These are phyloP conservation scores for Drosophila greeni DNA, from an alignment of 2,888 invertebrate species.

Conservation along the genomic window DNA sequence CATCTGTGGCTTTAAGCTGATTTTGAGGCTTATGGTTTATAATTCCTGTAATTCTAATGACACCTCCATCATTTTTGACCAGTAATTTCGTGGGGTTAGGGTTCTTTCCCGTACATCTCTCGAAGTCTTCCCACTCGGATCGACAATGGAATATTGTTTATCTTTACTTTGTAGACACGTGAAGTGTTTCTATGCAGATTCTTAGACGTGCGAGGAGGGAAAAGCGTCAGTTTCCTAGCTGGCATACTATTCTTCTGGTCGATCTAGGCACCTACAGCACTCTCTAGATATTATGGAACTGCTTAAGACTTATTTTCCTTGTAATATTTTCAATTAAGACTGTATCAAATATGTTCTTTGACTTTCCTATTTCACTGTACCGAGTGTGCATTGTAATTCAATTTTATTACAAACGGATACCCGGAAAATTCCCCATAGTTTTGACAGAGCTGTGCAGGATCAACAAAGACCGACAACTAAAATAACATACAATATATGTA, in stretches of 20 bases:
- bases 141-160: slow-evolving; percentile 13
- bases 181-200: slow-evolving; percentile 19
- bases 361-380: background rate
- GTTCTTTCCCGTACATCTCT: background rate
- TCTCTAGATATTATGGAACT: background rate
- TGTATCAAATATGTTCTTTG: background rate
- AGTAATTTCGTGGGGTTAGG: background rate
- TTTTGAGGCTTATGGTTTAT: background rate
- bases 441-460: slow-evolving; percentile 3
- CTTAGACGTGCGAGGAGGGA: background rate
- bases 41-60: background rate
- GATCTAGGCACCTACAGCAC: background rate
- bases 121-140: background rate
- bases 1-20: background rate
- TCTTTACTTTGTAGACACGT: slow-evolving; percentile 31
- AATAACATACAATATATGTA: background rate
- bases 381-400: background rate
- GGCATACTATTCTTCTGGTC: background rate
- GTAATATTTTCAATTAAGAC: background rate
- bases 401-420: background rate
- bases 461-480: background rate
- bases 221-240: background rate
- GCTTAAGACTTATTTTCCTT: background rate
- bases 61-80: background rate
- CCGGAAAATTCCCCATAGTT: background rate